phyloP scores from a whole-genome alignment of 2,113 vertebrate species.

The Takifugu flavidus region DNA sequence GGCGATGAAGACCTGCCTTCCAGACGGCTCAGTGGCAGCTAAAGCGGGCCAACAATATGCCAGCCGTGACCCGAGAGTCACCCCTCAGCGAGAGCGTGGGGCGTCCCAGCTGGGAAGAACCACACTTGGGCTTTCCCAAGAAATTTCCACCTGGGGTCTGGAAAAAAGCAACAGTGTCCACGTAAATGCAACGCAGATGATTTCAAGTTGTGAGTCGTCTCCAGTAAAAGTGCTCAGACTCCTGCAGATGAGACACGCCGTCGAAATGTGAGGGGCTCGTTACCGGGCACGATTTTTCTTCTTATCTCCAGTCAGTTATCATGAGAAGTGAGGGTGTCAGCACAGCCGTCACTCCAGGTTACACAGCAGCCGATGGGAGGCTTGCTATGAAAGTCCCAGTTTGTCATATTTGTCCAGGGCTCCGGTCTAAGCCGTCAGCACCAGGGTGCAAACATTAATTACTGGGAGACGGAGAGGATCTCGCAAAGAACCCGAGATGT shows the following conservation, averaged over 20 bases:
- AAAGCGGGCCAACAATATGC: constrained; percentile 93
- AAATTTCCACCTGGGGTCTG: constrained; percentile 88
- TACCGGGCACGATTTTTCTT: constrained; percentile 43
- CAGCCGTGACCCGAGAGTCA: constrained; percentile 93
- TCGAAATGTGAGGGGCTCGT: constrained; percentile 49
- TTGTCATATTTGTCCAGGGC: constrained; percentile 20
- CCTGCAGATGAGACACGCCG: constrained; percentile 29
- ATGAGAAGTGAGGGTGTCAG: constrained; percentile 34
- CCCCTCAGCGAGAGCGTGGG: constrained; percentile 64
- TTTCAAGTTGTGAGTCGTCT: constrained; percentile 41
- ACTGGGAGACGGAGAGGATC: constrained; percentile 20
- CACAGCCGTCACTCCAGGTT: constrained; percentile 33
- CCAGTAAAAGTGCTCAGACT: constrained; percentile 42
- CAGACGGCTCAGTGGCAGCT: constrained; percentile 78
- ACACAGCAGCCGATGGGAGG: constrained; percentile 42
- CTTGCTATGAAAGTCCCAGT: constrained; percentile 32
- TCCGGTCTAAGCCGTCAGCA: constrained; percentile 16
- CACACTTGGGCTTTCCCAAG: constrained; percentile 90
- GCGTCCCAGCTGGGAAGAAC: constrained; percentile 81
- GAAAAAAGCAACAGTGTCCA: constrained; percentile 35
- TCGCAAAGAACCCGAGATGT: constrained; percentile 19
- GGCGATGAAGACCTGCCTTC: constrained; percentile 82
- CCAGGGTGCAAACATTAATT: constrained; percentile 31
- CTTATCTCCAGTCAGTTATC: constrained; percentile 50
- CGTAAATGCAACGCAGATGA: constrained; percentile 34